A percentile compares a stretch with the other conserved stretches of the same genome.
Evolutionary conservation across 2,888 invertebrate species (phyloP).

Genomic region (Anticlea derivata): DNA sequence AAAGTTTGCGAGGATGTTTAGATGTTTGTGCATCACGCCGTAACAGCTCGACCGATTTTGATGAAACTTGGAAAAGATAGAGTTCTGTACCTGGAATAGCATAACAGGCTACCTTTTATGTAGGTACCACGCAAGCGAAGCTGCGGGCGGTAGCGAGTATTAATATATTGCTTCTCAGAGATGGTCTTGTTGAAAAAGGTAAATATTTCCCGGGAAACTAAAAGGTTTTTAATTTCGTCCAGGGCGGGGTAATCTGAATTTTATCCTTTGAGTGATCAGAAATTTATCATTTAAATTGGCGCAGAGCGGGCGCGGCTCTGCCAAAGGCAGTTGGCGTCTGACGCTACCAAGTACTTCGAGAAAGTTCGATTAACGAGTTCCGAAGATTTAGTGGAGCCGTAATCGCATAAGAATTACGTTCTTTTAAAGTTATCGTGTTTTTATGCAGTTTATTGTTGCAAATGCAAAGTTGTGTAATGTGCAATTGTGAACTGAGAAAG

Average conservation of each 20-base stretch:
- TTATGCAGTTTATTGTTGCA: constrained; percentile 42
- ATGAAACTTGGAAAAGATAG: too few species aligned
- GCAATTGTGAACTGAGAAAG: too few species aligned
- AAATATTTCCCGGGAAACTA: constrained; percentile 15
- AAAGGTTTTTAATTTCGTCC: constrained; percentile 61
- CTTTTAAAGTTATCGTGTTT: constrained; percentile 56
- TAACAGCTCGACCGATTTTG: too few species aligned
- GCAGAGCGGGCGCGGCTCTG: constrained; percentile 61
- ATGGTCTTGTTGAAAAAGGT: background rate
- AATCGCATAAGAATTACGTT: constrained; percentile 74
- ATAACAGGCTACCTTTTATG: too few species aligned
- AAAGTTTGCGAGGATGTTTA: too few species aligned
- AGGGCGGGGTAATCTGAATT: constrained; percentile 61
- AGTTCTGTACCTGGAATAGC: too few species aligned
- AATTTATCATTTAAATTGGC: constrained; percentile 81
- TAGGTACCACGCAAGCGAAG: too few species aligned
- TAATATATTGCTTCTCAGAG: too few species aligned
- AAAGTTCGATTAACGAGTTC: constrained; percentile 81
- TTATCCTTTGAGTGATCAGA: constrained; percentile 74
- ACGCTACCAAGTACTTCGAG: constrained; percentile 67
- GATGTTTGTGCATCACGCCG: too few species aligned
- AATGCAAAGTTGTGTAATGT: constrained; percentile 3
- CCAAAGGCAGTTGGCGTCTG: constrained; percentile 78
- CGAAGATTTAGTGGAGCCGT: constrained; percentile 74
- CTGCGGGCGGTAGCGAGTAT: too few species aligned